Conservation (phyloP, 2,113 vertebrate genomes). For the Grantiella picta region DNA sequence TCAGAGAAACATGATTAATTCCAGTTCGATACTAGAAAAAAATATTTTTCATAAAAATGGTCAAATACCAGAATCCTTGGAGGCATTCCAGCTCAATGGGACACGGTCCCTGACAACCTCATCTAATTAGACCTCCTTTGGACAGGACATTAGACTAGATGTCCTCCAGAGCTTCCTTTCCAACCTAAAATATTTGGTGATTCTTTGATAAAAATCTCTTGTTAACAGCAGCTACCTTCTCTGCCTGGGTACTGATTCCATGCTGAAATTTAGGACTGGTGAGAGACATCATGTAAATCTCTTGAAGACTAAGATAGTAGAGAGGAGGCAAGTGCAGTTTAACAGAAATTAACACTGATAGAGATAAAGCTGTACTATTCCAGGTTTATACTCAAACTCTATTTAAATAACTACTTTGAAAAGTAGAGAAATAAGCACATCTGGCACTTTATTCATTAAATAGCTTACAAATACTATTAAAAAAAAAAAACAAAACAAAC, state of each 20-base stretch:
- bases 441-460: background rate
- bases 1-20: background rate
- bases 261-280: background rate
- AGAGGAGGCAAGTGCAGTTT: background rate
- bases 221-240: background rate
- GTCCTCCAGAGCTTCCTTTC: background rate
- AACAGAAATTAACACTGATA: background rate
- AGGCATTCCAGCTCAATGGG: background rate
- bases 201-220: background rate
- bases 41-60: background rate
- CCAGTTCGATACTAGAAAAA: background rate
- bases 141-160: background rate
- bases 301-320: background rate
- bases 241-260: background rate
- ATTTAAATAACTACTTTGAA: background rate
- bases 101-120: background rate
- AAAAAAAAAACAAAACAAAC: background rate
- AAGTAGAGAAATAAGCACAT: background rate
- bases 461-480: background rate
- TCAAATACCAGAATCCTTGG: background rate
- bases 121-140: background rate
- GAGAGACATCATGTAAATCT: background rate
- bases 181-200: background rate
- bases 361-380: background rate
- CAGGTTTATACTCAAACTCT: background rate